Conservation (phyloP, 2,888 invertebrate genomes). For the Quadroppia sp. region DNA sequence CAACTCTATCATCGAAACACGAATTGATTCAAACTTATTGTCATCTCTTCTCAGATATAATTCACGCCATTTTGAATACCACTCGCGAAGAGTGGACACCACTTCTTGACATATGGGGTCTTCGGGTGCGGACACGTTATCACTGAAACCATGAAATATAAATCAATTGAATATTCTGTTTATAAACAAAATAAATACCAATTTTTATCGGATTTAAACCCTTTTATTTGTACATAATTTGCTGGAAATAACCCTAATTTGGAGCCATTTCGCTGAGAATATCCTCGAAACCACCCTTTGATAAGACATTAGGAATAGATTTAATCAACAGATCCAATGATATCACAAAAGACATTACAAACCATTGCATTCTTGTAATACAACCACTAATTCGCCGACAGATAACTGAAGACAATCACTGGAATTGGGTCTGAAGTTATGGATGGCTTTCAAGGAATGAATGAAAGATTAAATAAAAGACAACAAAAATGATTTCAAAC, state of each 20-base stretch:
- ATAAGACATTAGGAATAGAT: constrained; percentile 52
- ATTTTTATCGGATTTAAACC: constrained; percentile 75
- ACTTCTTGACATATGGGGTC: constrained; percentile 88
- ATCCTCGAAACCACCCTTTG: constrained; percentile 76
- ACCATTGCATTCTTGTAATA: constrained; percentile 77
- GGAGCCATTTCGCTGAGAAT: constrained; percentile 65
- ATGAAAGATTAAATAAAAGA: neutral
- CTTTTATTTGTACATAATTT: constrained; percentile 70
- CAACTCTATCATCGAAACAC: constrained; percentile 84
- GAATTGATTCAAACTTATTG: constrained; percentile 73
- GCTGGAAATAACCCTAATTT: constrained; percentile 72
- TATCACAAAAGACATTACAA: neutral
- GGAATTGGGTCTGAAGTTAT: constrained; percentile 77
- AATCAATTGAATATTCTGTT: neutral
- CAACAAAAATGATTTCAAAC: neutral
- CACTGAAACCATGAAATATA: constrained; percentile 50
- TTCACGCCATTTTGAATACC: constrained; percentile 87
- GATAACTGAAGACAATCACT: constrained; percentile 59
- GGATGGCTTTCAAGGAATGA: constrained; percentile 65
- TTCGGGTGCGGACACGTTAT: constrained; percentile 68
- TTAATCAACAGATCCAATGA: neutral
- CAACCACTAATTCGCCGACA: constrained; percentile 87
- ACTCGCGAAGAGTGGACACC: constrained; percentile 83
- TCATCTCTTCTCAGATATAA: constrained; percentile 77
- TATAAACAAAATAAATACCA: constrained; percentile 56